Evolutionary conservation across 2,797 vertebrate genomes (phyloP).

Genomic region (Orestias chungarensis): DNA sequence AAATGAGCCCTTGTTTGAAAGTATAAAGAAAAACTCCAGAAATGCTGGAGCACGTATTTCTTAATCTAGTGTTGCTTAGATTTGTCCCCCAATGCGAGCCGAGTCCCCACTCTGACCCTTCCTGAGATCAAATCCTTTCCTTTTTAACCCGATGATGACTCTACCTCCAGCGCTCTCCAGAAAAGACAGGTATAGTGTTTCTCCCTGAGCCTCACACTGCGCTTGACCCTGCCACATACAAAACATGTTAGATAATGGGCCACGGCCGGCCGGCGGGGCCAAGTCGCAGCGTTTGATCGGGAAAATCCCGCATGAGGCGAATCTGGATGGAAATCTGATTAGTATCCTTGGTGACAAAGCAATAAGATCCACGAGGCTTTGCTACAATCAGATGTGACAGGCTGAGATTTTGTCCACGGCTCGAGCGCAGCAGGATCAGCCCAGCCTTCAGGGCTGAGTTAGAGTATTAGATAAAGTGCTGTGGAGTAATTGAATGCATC

Average conservation of each 20-base stretch:
- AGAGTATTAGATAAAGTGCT: constrained; percentile 69
- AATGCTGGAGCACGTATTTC: constrained; percentile 30
- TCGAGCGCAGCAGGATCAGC: constrained; percentile 71
- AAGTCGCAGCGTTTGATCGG: constrained; percentile 90
- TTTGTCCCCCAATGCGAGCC: constrained; percentile 54
- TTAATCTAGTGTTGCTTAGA: constrained; percentile 50
- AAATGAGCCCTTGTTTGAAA: constrained; percentile 22
- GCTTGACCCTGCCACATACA: constrained; percentile 91
- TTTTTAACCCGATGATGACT: constrained; percentile 63
- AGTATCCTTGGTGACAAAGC: constrained; percentile 90
- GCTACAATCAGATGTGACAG: constrained; percentile 88
- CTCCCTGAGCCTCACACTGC: constrained; percentile 91
- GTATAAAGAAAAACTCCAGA: constrained; percentile 12
- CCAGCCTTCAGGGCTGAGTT: constrained; percentile 34
- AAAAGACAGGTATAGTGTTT: constrained; percentile 88
- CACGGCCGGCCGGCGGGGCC: constrained; percentile 77
- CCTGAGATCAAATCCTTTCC: constrained; percentile 54
- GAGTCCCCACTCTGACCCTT: constrained; percentile 65
- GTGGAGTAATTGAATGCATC: constrained; percentile 70
- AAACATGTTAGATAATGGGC: constrained; percentile 94
- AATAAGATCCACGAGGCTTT: constrained; percentile 84
- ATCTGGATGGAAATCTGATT: constrained; percentile 95
- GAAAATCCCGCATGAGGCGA: constrained; percentile 88
- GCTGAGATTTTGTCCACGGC: constrained; percentile 77
- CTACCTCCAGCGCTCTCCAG: constrained; percentile 64